Evolutionary conservation across 2,888 invertebrate genomes (phyloP), one percentile per base, ranked within the genome.

Genomic region (Monopis laevigella): DNA sequence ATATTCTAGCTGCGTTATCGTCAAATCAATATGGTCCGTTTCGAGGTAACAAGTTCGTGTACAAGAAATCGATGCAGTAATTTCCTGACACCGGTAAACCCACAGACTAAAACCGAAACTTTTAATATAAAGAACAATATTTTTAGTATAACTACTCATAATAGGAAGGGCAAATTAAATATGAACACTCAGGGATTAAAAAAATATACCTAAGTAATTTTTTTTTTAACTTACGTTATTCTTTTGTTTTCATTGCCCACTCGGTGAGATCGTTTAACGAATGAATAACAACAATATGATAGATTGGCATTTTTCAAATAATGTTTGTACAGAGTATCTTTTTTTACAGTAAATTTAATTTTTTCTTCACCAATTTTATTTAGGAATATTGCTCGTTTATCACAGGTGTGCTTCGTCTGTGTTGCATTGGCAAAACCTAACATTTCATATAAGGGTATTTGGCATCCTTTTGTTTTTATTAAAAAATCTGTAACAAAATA

Each of bases 271-370:
- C 50, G 48, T 32, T 50, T 43, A 21, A 66, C 50, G 44, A 65
- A 74, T 48, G 61, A 57, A 43, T 72, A 63, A 51, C 75, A 75
- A 43, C 75, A 77, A 26, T 59, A 48, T 43, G 61, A 69, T 29
- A 50, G 48, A 2, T 40, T 51, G 42, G 51, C 55, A 30, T 52
- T 58, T 41, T 55, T 58, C 19, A 60, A 47, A 48, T 63, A 62
- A n/a, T n/a, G n/a, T 46, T 51, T 57, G 45, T 52, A 57, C 40
- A 75, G 51, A 17, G 51, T 47, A 13, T 49, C 51, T 13, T 52
- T 45, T 48, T 65, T 66, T 41, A 74, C 62, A 8, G 51, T 46
- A 10, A 62, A 64, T 36, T 55, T 57, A 5, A 74, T 57, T 43
- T 52, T 57, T 13, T 57, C 45, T 2, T 45, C 46, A 21, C 54